Base-by-base conservation (phyloP, 2,888 invertebrate genomes). In the Acanthoscelides obtectus region DNA sequence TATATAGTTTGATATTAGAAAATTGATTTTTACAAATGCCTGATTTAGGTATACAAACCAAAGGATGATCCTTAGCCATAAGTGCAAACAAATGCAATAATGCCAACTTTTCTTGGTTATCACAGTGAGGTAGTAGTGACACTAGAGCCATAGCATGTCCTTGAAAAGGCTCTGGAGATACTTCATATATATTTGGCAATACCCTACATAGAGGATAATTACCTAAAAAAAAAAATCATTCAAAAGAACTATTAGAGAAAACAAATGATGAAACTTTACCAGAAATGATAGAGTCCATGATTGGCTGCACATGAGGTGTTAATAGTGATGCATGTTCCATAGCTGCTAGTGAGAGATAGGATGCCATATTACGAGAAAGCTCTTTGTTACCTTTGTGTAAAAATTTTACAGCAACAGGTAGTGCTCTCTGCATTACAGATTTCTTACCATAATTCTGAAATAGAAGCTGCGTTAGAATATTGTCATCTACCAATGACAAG, bases 381-480 rank as follows among this genome's bases (percentile, higher is more conserved):
- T 97, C 97, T 75, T 92, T 90, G 85, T 97, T 97, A 71, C 95
- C 94, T 83, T 95, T 95, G 81, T 94, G 94, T 69, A 98, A 87
- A 85, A 96, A 96, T 86, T 95, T 95, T 0, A 98, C 95, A 0
- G 97, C 96, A 4, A 96, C 92, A 0, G 97, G 97, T 76, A 98
- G 87, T 67, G 96, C 94, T 71, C 93, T 85, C 81, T 93, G 91
- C 95, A 96, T 96, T 74, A 93, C 91, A 75, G 88, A 87, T 77
- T 89, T 88, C 82, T 92, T 92, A 79, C 88, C 88, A 84, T 92
- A 92, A 83, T 92, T 91, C 91, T 92, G 83, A 25, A 86, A 84
- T 78, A 73, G 72, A 79, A 0, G 70, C 22, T 22, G 25, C n/a
- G 67, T 68, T 68, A 63, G 67, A 25, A 66, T 19, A n/a, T n/a